A percentile compares a stretch with the other conserved stretches of the same genome.
phyloP scores from a whole-genome alignment of 2,113 vertebrate genomes.

The Boleophthalmus pectinirostris region DNA sequence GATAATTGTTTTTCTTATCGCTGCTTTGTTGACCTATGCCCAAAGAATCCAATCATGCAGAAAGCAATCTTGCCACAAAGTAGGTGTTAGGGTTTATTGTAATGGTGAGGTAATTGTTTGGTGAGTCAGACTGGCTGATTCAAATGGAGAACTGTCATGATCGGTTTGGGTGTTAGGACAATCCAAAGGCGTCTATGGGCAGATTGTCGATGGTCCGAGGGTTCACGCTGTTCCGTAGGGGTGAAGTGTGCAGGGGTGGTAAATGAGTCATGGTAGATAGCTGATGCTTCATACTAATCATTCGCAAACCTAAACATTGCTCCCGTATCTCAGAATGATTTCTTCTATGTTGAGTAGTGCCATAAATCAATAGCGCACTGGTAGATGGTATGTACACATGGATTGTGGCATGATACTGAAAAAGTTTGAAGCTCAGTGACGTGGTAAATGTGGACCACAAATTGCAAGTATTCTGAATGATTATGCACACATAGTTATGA shows the following conservation, averaged over 20 bases:
- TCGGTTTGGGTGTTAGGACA: conserved; percentile 5
- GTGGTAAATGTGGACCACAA: too few relatives aligned
- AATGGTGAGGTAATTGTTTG: background rate
- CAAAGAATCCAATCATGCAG: conserved; percentile 2
- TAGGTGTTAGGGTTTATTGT: conserved; percentile 1
- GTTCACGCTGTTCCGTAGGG: background rate
- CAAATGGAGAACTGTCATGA: background rate
- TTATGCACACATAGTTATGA: too few relatives aligned
- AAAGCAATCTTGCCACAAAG: conserved; percentile 2
- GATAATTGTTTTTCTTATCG: conserved; percentile 1
- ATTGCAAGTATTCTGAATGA: too few relatives aligned
- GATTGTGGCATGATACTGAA: too few relatives aligned
- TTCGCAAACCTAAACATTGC: background rate
- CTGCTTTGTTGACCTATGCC: background rate
- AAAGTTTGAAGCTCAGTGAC: too few relatives aligned
- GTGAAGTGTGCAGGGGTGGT: background rate
- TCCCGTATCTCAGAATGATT: background rate
- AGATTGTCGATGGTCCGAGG: background rate
- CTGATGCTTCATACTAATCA: background rate
- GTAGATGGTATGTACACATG: too few relatives aligned
- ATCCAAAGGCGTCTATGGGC: conserved; percentile 4
- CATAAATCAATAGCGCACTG: background rate
- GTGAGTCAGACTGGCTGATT: conserved; percentile 24
- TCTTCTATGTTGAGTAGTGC: background rate
- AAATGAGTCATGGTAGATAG: too few relatives aligned